phyloP scores from a whole-genome alignment of 1,140 invertebrate species.

The Drosophila pachea region DNA sequence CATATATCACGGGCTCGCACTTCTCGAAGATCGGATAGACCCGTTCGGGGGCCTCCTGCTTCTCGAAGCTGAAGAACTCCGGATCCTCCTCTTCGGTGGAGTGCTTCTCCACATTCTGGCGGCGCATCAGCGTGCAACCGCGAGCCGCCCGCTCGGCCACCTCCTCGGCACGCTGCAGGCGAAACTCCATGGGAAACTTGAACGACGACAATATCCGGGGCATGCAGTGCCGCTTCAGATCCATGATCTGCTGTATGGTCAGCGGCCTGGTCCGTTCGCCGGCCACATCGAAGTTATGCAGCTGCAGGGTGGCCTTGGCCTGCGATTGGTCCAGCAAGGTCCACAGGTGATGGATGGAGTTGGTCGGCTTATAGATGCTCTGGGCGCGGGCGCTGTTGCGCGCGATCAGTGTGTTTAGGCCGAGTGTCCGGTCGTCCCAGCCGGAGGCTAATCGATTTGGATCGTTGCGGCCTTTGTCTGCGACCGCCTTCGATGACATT shows the following conservation, averaged over 20 bases:
- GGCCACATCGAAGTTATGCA: conserved; percentile 34
- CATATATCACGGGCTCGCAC: neutral
- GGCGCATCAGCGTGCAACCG: conserved; percentile 1
- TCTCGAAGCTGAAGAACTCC: conserved; percentile 42
- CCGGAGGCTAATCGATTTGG: too few species aligned
- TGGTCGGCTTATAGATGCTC: conserved; percentile 23
- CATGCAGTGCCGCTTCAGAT: conserved; percentile 38
- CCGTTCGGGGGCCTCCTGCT: conserved; percentile 59
- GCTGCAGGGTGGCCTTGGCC: neutral
- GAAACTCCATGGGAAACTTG: conserved; percentile 63
- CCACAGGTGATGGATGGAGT: neutral
- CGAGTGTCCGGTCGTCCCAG: too few species aligned
- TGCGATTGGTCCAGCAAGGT: neutral
- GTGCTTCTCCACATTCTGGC: neutral
- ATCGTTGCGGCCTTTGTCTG: too few species aligned
- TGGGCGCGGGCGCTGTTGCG: neutral
- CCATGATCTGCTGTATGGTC: neutral
- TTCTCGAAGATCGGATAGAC: conserved; percentile 46
- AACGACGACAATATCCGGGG: conserved; percentile 64
- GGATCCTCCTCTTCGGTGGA: neutral
- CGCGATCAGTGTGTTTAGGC: too few species aligned
- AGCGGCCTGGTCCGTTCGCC: neutral
- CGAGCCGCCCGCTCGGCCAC: neutral
- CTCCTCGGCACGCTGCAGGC: conserved; percentile 18
- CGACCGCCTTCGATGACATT: too few species aligned